A percentile compares a stretch with the other conserved stretches of the same genome.
These are phyloP conservation scores for Pteria penguin DNA, from an alignment of 2,888 invertebrate species.

Conservation along the genomic window DNA sequence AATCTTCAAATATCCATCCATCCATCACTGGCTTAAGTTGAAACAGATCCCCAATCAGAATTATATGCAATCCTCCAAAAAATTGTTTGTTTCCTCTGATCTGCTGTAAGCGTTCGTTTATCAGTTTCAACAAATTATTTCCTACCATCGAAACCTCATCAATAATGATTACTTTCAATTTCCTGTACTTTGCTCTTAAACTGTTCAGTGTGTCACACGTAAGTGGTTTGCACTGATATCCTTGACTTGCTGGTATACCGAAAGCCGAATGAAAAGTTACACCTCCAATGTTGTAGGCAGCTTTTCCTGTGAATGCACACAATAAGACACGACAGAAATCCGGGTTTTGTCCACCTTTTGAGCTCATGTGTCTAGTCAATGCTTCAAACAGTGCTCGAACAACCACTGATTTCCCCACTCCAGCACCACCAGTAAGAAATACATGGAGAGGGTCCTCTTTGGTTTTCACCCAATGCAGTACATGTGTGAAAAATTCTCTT, in stretches of 20 bases:
- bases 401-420: constrained; percentile 25
- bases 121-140: not conserved
- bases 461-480: constrained; percentile 6
- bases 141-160: constrained; percentile 11
- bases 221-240: not conserved
- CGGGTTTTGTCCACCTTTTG: not conserved
- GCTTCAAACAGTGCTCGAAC: constrained; percentile 17
- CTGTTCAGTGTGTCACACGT: not conserved
- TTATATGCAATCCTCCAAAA: constrained; percentile 4
- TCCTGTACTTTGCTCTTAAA: constrained; percentile 4
- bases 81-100: not conserved
- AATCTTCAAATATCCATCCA: constrained; percentile 3
- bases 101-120: not conserved
- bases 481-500: constrained; percentile 12
- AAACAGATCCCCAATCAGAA: not conserved
- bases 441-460: not conserved
- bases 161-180: not conserved
- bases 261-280: not conserved
- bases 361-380: not conserved
- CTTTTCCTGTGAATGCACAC: constrained; percentile 2
- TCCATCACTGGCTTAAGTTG: not conserved
- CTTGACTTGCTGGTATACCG: not conserved
- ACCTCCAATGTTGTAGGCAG: not conserved
- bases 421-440: constrained; percentile 28
- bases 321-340: not conserved